A percentile compares a stretch with the other conserved stretches of the same genome.
phyloP scores from a whole-genome alignment of 2,797 vertebrate genomes.

The Champsocephalus esox region DNA sequence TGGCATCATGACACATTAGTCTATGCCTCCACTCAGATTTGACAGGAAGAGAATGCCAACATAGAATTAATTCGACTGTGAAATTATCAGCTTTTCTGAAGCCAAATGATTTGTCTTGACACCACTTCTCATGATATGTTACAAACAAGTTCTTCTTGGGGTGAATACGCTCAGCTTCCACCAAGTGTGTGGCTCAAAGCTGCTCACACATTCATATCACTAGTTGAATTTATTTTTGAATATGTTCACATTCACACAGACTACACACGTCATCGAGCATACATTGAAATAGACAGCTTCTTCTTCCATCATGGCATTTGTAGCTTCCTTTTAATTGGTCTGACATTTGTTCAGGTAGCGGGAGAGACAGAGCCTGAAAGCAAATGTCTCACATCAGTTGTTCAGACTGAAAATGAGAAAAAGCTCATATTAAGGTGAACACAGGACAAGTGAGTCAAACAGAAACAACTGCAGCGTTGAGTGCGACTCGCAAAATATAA shows the following conservation, averaged over 20 bases:
- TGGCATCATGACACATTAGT: conserved; percentile 52
- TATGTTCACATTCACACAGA: neutral
- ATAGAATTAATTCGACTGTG: conserved; percentile 47
- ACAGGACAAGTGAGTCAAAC: neutral
- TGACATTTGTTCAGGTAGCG: conserved; percentile 34
- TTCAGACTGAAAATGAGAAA: neutral
- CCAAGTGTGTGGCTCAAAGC: conserved; percentile 1
- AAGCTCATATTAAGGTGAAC: neutral
- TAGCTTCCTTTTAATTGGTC: conserved; percentile 31
- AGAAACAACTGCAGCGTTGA: conserved; percentile 1
- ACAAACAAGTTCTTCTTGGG: conserved; percentile 26
- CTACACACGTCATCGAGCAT: too few relatives aligned
- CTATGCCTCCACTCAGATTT: conserved; percentile 41
- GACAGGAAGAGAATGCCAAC: conserved; percentile 56
- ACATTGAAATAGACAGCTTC: neutral
- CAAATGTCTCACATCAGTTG: conserved; percentile 14
- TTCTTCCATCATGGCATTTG: conserved; percentile 16
- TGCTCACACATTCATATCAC: neutral
- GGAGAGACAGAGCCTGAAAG: neutral
- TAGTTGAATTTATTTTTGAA: neutral
- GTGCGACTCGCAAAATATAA: conserved; percentile 9
- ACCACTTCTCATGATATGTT: conserved; percentile 50
- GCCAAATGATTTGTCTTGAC: conserved; percentile 50
- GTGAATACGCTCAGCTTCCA: neutral
- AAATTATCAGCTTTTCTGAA: conserved; percentile 58